Percentiles rank a stretch among this genome's conserved stretches.
Evolutionary conservation across 2,888 invertebrate species (phyloP).

Genomic region (Drosophila borborema): DNA sequence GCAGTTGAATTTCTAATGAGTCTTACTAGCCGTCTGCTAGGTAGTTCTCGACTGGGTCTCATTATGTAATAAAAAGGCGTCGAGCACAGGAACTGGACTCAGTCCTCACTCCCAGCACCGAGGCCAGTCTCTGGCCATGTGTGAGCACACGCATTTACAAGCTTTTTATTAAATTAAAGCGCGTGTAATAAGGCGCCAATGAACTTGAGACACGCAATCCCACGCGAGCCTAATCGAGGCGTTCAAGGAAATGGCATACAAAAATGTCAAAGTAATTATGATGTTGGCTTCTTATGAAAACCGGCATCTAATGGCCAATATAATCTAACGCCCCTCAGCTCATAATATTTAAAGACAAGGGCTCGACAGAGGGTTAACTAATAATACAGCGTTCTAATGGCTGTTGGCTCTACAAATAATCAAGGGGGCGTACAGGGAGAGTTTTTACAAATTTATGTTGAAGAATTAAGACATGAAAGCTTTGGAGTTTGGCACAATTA

Average conservation of each 20-base stretch:
- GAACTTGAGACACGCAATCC: constrained; percentile 65
- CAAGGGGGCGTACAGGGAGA: background rate
- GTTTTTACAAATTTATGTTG: background rate
- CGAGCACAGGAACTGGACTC: constrained; percentile 24
- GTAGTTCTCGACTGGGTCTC: constrained; percentile 46
- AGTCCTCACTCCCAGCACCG: too few species aligned
- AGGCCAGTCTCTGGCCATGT: constrained; percentile 39
- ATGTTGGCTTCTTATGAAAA: constrained; percentile 72
- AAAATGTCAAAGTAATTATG: constrained; percentile 76
- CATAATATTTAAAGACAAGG: constrained; percentile 47
- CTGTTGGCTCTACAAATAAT: background rate
- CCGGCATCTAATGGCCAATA: constrained; percentile 25
- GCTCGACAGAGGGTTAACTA: constrained; percentile 25
- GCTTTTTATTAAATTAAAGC: constrained; percentile 78
- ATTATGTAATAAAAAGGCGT: constrained; percentile 78
- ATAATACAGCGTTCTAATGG: constrained; percentile 43
- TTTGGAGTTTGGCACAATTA: background rate
- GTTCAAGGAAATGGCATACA: constrained; percentile 48
- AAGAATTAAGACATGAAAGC: background rate
- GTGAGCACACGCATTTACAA: constrained; percentile 71
- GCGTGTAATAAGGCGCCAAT: constrained; percentile 76
- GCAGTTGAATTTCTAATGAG: constrained; percentile 73
- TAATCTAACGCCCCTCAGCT: constrained; percentile 39
- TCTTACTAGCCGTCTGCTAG: background rate
- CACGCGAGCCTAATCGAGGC: constrained; percentile 13